Conservation (phyloP, 2,797 vertebrate species). For the Hemitrygon akajei region DNA sequence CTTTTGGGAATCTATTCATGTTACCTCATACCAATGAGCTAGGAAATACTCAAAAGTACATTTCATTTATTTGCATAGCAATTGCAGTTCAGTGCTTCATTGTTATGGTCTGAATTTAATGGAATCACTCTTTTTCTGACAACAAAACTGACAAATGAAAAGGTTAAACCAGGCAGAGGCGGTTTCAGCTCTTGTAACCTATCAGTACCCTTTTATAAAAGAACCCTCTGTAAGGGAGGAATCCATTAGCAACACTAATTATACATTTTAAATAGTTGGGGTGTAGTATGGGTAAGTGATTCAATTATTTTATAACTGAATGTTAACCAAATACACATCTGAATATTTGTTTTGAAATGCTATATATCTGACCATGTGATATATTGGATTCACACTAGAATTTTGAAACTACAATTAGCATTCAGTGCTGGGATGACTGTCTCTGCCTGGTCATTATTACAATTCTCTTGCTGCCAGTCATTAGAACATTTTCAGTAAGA, state of each 20-base stretch:
- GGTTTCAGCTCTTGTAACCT: background rate
- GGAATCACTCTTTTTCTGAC: background rate
- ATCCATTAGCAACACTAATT: background rate
- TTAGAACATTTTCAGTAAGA: background rate
- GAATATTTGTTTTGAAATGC: background rate
- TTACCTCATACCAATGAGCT: background rate
- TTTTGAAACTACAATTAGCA: background rate
- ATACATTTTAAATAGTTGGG: background rate
- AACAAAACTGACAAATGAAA: background rate
- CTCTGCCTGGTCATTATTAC: background rate
- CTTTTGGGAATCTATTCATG: background rate
- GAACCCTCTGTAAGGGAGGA: background rate
- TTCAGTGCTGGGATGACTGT: background rate
- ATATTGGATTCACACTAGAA: background rate
- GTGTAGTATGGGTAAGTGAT: background rate
- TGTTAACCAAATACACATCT: background rate
- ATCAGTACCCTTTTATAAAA: background rate
- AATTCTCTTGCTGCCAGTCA: background rate
- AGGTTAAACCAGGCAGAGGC: background rate
- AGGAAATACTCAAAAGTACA: background rate
- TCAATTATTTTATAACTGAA: background rate
- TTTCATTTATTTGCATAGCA: background rate
- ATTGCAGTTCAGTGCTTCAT: background rate
- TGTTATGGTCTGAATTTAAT: background rate
- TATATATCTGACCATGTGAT: too few species aligned